These are phyloP conservation scores for Tachina grossa DNA, from an alignment of 2,888 invertebrate genomes.

Conservation along the genomic window DNA sequence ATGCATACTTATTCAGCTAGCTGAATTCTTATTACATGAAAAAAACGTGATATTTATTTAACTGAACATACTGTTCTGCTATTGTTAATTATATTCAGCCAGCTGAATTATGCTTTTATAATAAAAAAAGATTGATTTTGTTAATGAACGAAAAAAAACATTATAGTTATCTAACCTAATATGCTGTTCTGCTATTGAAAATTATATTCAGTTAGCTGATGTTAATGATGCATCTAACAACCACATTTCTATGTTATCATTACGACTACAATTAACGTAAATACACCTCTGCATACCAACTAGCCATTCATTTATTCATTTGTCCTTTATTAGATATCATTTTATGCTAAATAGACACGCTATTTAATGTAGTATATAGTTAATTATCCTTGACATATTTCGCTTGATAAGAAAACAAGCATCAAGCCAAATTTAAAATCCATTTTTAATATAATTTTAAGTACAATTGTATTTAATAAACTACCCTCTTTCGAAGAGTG, in stretches of 20 bases:
- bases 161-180: constrained; percentile 15
- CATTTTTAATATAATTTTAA: constrained; percentile 56
- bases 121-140: no score
- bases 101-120: constrained; percentile 13
- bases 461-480: constrained; percentile 50
- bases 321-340: constrained; percentile 49
- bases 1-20: constrained; percentile 48
- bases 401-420: constrained; percentile 38
- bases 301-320: constrained; percentile 11
- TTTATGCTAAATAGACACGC: constrained; percentile 59
- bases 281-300: constrained; percentile 18
- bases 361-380: constrained; percentile 54
- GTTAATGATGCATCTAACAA: constrained; percentile 24
- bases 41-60: not conserved
- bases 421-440: constrained; percentile 53
- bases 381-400: constrained; percentile 70
- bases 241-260: constrained; percentile 48
- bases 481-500: constrained; percentile 45
- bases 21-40: not conserved
- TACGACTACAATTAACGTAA: constrained; percentile 14
- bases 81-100: constrained; percentile 9
- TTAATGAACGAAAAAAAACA: no score
- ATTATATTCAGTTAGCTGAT: constrained; percentile 34
- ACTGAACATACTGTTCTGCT: not conserved
- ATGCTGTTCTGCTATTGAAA: not conserved